Evolutionary conservation across 2,888 invertebrate genomes (phyloP).

Genomic region (Coleophora flavipennella): DNA sequence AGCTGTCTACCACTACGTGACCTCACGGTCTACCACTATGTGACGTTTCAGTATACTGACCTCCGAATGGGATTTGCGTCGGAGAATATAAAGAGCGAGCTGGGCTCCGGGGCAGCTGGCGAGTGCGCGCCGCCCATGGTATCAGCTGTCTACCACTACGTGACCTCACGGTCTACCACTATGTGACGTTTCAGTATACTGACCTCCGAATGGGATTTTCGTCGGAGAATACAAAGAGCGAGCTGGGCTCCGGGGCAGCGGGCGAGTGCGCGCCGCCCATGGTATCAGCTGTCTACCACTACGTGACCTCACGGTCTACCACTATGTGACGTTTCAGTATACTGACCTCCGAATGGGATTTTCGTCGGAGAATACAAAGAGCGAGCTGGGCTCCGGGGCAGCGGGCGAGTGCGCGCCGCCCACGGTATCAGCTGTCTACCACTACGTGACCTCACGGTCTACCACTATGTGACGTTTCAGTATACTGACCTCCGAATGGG

Average conservation of each 20-base stretch:
- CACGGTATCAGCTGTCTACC: slow-evolving; percentile 90
- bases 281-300: slow-evolving; percentile 90
- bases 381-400: slow-evolving; percentile 92
- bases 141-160: slow-evolving; percentile 86
- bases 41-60: too few relatives aligned
- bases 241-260: slow-evolving; percentile 89
- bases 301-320: too few relatives aligned
- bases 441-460: slow-evolving; percentile 82
- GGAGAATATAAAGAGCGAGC: slow-evolving; percentile 98
- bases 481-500: slow-evolving; percentile 84
- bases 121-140: slow-evolving; percentile 85
- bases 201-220: slow-evolving; percentile 95
- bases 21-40: too few relatives aligned
- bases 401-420: slow-evolving; percentile 83
- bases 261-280: slow-evolving; percentile 84
- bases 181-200: too few relatives aligned
- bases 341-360: slow-evolving; percentile 90
- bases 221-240: slow-evolving; percentile 98
- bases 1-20: too few relatives aligned
- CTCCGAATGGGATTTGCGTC: slow-evolving; percentile 97
- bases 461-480: too few relatives aligned
- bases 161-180: slow-evolving; percentile 83
- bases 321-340: too few relatives aligned
- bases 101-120: slow-evolving; percentile 87
- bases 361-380: slow-evolving; percentile 98